Base-by-base conservation (phyloP, 2,888 invertebrate species). In the Nomada flava region DNA sequence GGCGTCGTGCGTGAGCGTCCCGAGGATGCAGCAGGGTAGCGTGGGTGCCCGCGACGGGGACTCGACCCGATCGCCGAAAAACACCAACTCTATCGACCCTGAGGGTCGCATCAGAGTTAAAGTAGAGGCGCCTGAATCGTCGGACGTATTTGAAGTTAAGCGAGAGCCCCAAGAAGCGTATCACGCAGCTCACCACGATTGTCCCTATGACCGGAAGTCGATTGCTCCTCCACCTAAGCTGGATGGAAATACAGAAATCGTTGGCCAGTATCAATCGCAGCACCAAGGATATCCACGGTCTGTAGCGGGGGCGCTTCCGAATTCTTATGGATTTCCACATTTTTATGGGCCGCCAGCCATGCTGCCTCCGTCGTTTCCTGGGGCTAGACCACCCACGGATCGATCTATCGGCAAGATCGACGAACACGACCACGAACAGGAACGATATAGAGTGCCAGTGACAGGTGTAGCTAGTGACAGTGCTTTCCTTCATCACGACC, bases 11-110 rank as follows among this genome's bases (percentile, higher is more conserved):
- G 70, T 82, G 74, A 55, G 53, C 42, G 23, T 70, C 47, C 10
- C 72, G 81, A 88, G 81, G 65, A 92, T 92, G 93, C 93, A 92
- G 89, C 91, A 93, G 82, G 88, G 90, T 3, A 91, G 91, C 83
- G 86, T 92, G 42, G 92, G 91, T 71, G 79, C 76, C 60, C 80
- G 82, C 80, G 87, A 87, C 79, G 82, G 83, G 73, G 83, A 79
- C 64, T 63, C 82, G 67, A 52, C 44, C 26, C 77, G 36, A 52
- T 85, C 82, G 55, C 68, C 84, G 57, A 20, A 70, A 2, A 69
- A 36, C 18, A 86, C 47, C 52, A 86, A 85, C 60, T 18, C 72
- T 36, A 13, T 2, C 72, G 88, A 89, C 20, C 60, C 76, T 70
- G 89, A 91, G 72, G 85, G 80, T 63, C 77, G 80, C 3, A 87